Percentiles rank a stretch among this genome's conserved stretches.
Evolutionary conservation across 2,797 vertebrate genomes (phyloP).

Genomic region (Cyprinella venusta): DNA sequence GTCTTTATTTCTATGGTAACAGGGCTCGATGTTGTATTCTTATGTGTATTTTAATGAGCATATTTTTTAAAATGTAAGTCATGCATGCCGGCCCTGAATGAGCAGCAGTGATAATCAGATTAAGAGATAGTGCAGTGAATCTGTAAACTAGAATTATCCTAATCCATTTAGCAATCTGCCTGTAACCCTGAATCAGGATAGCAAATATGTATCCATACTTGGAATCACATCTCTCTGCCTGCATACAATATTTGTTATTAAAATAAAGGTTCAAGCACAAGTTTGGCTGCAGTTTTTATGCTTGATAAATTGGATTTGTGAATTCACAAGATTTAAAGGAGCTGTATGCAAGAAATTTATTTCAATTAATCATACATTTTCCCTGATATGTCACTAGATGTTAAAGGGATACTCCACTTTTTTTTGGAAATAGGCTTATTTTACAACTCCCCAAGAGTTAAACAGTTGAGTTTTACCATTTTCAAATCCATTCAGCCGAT

Average conservation of each 20-base stretch:
- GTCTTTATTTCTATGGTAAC: conserved; percentile 36
- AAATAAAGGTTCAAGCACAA: conserved; percentile 20
- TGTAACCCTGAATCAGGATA: background rate
- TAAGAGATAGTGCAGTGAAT: conserved; percentile 46
- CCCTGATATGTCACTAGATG: no score
- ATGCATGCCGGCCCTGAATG: conserved; percentile 33
- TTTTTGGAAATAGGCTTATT: no score
- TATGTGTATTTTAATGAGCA: conserved; percentile 34
- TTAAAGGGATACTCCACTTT: no score
- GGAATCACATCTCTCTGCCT: conserved; percentile 10
- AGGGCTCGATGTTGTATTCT: conserved; percentile 14
- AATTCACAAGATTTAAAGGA: no score
- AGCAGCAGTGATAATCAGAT: conserved; percentile 49
- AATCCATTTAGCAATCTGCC: conserved; percentile 39
- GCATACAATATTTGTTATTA: conserved; percentile 15
- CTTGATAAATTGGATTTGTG: conserved; percentile 2
- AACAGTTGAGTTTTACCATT: no score
- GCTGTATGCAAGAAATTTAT: no score
- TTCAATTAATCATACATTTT: no score
- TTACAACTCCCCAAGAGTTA: no score
- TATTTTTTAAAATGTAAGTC: conserved; percentile 32
- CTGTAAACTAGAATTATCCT: conserved; percentile 45
- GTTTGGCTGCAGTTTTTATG: conserved; percentile 12
- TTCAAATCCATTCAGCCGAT: no score
- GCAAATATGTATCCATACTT: conserved; percentile 28